Evolutionary conservation across 2,113 vertebrate genomes (phyloP), one percentile per base, ranked within the genome.

Genomic region (Spea bombifrons): DNA sequence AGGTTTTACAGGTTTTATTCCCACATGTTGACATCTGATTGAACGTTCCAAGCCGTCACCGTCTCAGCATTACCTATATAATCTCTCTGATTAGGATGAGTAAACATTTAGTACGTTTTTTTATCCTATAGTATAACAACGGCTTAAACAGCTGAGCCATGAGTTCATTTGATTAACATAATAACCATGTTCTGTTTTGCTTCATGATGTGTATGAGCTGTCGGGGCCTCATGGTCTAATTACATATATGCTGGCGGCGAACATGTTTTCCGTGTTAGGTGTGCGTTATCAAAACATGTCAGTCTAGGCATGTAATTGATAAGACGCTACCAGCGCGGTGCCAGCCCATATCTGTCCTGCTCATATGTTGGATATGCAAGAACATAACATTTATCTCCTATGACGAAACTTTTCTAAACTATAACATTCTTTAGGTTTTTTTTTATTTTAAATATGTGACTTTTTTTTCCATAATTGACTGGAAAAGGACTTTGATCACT

Each of bases 401-500:
- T 7, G 15, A 15, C 30, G 44, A 49, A 69, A 53, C 64, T 55
- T 8, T 52, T 66, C 17, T 63, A 66, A 75, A 49, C 66, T 67
- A 64, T 68, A 13, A 63, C 16, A 6, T 63, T 65, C 12, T 67
- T 75, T 66, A 9, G 16, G 47, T 65, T 66, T 75, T 49, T 7
- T 57, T 66, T 75, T 48, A 52, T 57, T 75, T 66, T 75, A 66
- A 75, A 52, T 6, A 57, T 59, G 43, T 50, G 17, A 12, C 4
- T 16, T 48, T 55, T 75, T 12, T 8, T 66, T 66, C 43, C 43
- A 8, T 55, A 9, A 75, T 16, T 66, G 48, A 6, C 48, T 75
- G 64, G 13, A 67, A 52, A 53, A 43, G 17, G 64, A 66, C 52
- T 67, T 57, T 75, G 74, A 75, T 73, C 52, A 50, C 17, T 63